Evolutionary conservation across 1,140 invertebrate species (phyloP).

Genomic region (Drosophila suzukii): DNA sequence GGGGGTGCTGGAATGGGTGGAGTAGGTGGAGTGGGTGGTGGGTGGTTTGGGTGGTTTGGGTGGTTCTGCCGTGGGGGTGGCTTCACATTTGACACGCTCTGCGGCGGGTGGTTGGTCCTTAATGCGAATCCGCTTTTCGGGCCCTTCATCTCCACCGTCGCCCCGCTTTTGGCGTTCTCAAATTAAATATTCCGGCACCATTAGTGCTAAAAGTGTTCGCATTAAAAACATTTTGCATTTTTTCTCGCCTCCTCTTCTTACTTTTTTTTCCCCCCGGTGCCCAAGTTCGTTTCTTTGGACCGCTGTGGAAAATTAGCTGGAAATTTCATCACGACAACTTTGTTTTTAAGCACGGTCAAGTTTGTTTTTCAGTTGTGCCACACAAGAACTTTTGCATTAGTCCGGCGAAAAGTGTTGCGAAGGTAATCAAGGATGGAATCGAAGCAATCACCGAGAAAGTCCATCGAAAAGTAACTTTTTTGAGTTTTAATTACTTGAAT

Average conservation of each 20-base stretch:
- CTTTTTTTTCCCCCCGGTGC: background rate
- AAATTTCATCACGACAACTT: constrained; percentile 56
- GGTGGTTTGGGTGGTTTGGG: background rate
- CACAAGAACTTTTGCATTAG: constrained; percentile 68
- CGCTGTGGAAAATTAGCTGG: constrained; percentile 44
- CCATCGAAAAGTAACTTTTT: background rate
- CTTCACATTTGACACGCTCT: constrained; percentile 80
- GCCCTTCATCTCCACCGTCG: constrained; percentile 13
- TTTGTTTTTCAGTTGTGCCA: constrained; percentile 13
- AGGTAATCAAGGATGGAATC: constrained; percentile 18
- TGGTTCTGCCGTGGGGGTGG: constrained; percentile 25
- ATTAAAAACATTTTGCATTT: constrained; percentile 64
- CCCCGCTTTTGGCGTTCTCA: constrained; percentile 20
- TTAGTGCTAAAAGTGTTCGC: constrained; percentile 64
- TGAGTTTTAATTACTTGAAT: background rate
- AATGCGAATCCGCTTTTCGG: constrained; percentile 22
- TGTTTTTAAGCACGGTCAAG: constrained; percentile 73
- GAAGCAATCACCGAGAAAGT: background rate
- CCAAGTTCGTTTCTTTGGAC: background rate
- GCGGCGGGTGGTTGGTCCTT: constrained; percentile 56
- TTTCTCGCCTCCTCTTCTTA: constrained; percentile 21
- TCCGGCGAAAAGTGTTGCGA: constrained; percentile 3
- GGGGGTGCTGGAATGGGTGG: background rate
- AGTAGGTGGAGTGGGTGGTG: background rate
- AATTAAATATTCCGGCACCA: constrained; percentile 59